phyloP scores from a whole-genome alignment of 2,113 vertebrate genomes.

The Neolamprologus kungweensis region DNA sequence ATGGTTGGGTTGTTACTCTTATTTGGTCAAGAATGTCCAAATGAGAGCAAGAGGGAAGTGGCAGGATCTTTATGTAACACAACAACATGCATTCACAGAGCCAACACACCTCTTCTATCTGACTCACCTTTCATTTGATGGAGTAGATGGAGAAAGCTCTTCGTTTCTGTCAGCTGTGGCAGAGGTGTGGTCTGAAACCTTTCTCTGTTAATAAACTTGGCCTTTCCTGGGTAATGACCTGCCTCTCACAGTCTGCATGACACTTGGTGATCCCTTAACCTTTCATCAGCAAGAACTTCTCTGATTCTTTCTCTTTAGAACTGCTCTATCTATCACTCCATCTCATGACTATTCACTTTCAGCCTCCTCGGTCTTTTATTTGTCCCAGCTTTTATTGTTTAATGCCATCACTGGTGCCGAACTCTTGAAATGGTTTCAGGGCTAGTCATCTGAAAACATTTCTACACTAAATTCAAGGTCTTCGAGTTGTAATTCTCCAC shows the following conservation, averaged over 20 bases:
- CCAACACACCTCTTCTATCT: neutral
- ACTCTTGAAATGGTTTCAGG: conserved; percentile 13
- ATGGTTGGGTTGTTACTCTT: neutral
- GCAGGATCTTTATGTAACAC: neutral
- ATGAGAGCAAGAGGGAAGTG: neutral
- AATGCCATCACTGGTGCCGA: neutral
- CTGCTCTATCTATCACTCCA: conserved; percentile 37
- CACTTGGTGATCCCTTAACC: conserved; percentile 56
- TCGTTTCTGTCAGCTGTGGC: conserved; percentile 47
- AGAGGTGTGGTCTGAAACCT: conserved; percentile 54
- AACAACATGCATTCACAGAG: neutral
- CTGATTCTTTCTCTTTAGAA: conserved; percentile 12
- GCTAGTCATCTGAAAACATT: conserved; percentile 3
- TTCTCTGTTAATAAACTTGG: conserved; percentile 68
- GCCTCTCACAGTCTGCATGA: conserved; percentile 53
- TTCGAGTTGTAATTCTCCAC: conserved; percentile 4
- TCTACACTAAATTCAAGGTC: neutral
- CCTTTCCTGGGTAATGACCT: conserved; percentile 67
- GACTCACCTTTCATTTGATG: conserved; percentile 30
- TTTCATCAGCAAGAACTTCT: conserved; percentile 52
- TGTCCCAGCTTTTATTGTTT: conserved; percentile 25
- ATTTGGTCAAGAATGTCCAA: neutral
- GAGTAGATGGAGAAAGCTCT: conserved; percentile 28
- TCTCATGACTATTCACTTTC: conserved; percentile 22
- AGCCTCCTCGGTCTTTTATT: conserved; percentile 10